A percentile compares a stretch with the other conserved stretches of the same genome.
Evolutionary conservation across 1,140 invertebrate genomes (phyloP).

Genomic region (Thaumetopoea pityocampa): DNA sequence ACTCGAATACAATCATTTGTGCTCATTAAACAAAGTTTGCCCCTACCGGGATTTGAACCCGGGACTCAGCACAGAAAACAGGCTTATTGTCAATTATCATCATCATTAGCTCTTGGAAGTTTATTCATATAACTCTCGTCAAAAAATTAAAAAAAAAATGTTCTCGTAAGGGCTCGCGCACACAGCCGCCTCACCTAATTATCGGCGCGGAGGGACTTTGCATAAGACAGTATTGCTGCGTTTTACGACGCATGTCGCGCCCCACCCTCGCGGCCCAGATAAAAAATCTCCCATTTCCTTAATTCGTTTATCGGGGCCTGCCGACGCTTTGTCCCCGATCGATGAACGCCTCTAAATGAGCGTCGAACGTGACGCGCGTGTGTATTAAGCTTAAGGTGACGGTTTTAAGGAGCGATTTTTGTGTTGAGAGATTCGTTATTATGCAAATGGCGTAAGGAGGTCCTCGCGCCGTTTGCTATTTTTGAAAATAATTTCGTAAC

Average conservation of each 20-base stretch:
- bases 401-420: slow-evolving; percentile 26
- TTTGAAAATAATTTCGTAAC: no score
- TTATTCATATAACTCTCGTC: slow-evolving; percentile 19
- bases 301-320: slow-evolving; percentile 73
- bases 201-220: slow-evolving; percentile 67
- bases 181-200: slow-evolving; percentile 50
- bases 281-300: slow-evolving; percentile 75
- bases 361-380: slow-evolving; percentile 65
- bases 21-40: no score
- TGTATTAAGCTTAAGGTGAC: slow-evolving; percentile 58
- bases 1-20: no score
- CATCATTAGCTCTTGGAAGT: no score
- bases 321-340: slow-evolving; percentile 72
- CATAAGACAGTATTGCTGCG: slow-evolving; percentile 73
- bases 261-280: slow-evolving; percentile 56
- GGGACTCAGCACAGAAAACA: slow-evolving; percentile 3
- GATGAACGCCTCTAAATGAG: slow-evolving; percentile 70
- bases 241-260: slow-evolving; percentile 66
- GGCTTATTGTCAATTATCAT: slow-evolving; percentile 24
- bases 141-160: slow-evolving; percentile 62
- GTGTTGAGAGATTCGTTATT: slow-evolving; percentile 16
- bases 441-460: slow-evolving; percentile 9
- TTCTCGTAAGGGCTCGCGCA: slow-evolving; percentile 32
- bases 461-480: slow-evolving; percentile 5
- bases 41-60: no score